These are phyloP conservation scores for Hemibagrus guttatus DNA, from an alignment of 2,797 vertebrate species.

Conservation along the genomic window DNA sequence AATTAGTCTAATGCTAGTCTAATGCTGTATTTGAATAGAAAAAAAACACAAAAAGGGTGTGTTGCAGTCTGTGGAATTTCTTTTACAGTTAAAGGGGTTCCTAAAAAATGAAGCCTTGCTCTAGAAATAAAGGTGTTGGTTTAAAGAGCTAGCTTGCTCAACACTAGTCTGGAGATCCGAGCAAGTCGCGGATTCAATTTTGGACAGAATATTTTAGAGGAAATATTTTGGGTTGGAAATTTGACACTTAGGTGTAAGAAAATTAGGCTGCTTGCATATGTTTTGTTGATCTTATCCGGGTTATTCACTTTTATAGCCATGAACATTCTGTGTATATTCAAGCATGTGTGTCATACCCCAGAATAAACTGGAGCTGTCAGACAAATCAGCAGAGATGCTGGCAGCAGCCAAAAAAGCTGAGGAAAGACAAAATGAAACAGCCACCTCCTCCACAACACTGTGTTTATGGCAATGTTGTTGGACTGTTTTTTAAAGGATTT, in stretches of 20 bases:
- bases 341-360: slow-evolving; percentile 16
- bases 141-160: background rate
- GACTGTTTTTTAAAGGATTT: background rate
- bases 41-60: background rate
- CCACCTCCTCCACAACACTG: slow-evolving; percentile 20
- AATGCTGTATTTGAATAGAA: background rate
- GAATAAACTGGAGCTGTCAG: slow-evolving; percentile 46
- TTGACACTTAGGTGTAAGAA: background rate
- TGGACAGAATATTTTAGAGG: background rate
- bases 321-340: slow-evolving; percentile 19
- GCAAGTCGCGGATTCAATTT: background rate
- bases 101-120: background rate
- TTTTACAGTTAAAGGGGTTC: background rate
- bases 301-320: slow-evolving; percentile 19
- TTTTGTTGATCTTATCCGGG: slow-evolving; percentile 21
- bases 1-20: background rate
- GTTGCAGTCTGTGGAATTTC: background rate
- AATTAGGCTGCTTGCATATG: background rate
- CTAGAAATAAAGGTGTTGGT: background rate
- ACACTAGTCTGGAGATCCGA: background rate
- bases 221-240: background rate
- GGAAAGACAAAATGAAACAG: slow-evolving; percentile 25
- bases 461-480: slow-evolving; percentile 14
- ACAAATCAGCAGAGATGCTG: slow-evolving; percentile 34
- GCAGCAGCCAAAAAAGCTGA: slow-evolving; percentile 27